Percentiles rank a stretch among this genome's conserved stretches.
These are phyloP conservation scores for Antedon bifida DNA, from an alignment of 35 echinoderm and acorn worm genomes.

Conservation along the genomic window DNA sequence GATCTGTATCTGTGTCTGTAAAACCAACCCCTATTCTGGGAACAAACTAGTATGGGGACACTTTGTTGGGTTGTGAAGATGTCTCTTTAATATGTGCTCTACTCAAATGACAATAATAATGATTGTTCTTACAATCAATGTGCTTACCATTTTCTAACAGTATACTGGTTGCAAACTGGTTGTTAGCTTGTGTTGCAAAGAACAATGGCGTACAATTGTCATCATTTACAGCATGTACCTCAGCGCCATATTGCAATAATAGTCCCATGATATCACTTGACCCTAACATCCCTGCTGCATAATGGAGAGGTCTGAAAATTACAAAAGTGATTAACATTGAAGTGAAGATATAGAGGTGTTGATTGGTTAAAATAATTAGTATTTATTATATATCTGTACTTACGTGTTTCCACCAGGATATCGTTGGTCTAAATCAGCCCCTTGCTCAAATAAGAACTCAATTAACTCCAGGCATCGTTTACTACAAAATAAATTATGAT, in stretches of 20 bases:
- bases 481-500: slow-evolving; percentile 12
- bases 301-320: slow-evolving; percentile 65
- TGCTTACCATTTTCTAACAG: slow-evolving; percentile 58
- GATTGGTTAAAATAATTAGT: neutral
- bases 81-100: too few species aligned
- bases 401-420: slow-evolving; percentile 92
- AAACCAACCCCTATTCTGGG: too few species aligned
- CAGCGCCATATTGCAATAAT: slow-evolving; percentile 73
- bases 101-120: too few species aligned
- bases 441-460: slow-evolving; percentile 82
- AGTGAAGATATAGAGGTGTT: neutral
- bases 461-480: slow-evolving; percentile 77
- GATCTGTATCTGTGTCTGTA: too few species aligned
- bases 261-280: slow-evolving; percentile 77
- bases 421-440: slow-evolving; percentile 85
- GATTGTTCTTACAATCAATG: too few species aligned
- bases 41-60: too few species aligned
- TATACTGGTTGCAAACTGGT: slow-evolving; percentile 54
- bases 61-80: too few species aligned
- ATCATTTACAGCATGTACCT: slow-evolving; percentile 78
- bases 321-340: neutral
- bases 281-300: slow-evolving; percentile 92
- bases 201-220: slow-evolving; percentile 94
- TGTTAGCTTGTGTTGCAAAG: slow-evolving; percentile 94
- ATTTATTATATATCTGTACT: neutral